Conservation (phyloP, 2,113 vertebrate species). For the Neodontobutis hainanensis region DNA sequence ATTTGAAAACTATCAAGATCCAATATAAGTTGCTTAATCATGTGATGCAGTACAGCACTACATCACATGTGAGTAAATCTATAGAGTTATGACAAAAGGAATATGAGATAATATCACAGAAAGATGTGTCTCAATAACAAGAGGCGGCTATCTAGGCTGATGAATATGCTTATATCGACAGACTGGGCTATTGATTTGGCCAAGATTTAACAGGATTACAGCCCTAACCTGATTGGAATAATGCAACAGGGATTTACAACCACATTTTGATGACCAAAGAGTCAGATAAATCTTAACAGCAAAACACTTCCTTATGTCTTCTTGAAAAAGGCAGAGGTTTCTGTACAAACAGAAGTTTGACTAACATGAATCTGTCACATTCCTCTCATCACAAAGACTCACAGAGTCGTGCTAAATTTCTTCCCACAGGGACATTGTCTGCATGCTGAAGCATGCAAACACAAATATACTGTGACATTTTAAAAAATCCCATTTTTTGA, state of each 20-base stretch:
- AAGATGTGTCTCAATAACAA: conserved; percentile 24
- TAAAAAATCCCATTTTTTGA: not conserved
- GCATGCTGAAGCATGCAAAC: not conserved
- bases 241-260: conserved; percentile 58
- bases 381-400: conserved; percentile 56
- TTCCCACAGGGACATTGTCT: conserved; percentile 13
- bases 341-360: conserved; percentile 30
- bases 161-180: conserved; percentile 71
- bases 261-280: conserved; percentile 25
- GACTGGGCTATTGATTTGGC: conserved; percentile 65
- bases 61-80: no score
- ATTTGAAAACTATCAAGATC: no score
- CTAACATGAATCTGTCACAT: conserved; percentile 59
- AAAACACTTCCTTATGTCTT: not conserved
- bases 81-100: no score
- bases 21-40: no score
- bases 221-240: conserved; percentile 73
- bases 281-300: not conserved
- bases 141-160: conserved; percentile 53
- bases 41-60: no score
- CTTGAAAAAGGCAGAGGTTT: conserved; percentile 14
- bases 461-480: not conserved
- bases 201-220: conserved; percentile 75
- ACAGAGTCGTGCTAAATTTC: conserved; percentile 44
- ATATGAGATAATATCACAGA: not conserved